Conservation (phyloP, 2,888 invertebrate species). For the Oscheius myriophilus region DNA sequence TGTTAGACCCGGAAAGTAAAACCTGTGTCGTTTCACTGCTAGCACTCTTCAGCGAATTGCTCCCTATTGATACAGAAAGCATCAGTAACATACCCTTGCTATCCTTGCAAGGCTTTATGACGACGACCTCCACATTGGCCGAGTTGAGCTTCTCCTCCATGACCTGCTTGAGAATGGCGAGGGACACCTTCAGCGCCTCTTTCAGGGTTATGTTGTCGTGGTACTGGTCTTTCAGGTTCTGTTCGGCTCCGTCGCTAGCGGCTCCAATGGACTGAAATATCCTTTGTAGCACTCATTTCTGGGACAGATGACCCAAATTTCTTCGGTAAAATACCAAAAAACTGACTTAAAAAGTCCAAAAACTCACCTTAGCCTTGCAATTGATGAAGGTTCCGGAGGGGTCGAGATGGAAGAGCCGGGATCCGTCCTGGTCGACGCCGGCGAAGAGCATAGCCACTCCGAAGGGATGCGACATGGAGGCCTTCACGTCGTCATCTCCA, state of each 20-base stretch:
- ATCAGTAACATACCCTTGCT: slow-evolving; percentile 55
- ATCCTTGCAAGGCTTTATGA: slow-evolving; percentile 62
- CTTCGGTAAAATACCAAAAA: no score
- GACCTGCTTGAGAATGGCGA: slow-evolving; percentile 95
- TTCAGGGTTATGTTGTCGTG: slow-evolving; percentile 86
- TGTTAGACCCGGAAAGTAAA: no score
- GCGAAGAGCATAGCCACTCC: slow-evolving; percentile 98
- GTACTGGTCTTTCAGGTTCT: slow-evolving; percentile 83
- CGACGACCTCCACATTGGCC: slow-evolving; percentile 87
- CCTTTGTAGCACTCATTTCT: no score
- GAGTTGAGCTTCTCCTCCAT: slow-evolving; percentile 99
- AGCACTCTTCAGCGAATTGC: no score
- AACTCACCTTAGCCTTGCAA: slow-evolving; percentile 85
- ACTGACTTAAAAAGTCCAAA: no score
- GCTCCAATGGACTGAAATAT: slow-evolving; percentile 95
- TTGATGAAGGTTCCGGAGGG: slow-evolving; percentile 87
- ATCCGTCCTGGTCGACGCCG: slow-evolving; percentile 85
- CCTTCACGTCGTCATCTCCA: slow-evolving; percentile 94
- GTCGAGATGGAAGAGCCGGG: slow-evolving; percentile 88
- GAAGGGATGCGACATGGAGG: slow-evolving; percentile 87
- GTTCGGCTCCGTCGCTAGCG: slow-evolving; percentile 98
- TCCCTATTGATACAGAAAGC: no score
- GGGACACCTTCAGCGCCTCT: slow-evolving; percentile 88
- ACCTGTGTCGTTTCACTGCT: no score
- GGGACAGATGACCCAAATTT: no score